phyloP scores from a whole-genome alignment of 2,113 vertebrate species.

The Notechis scutatus region DNA sequence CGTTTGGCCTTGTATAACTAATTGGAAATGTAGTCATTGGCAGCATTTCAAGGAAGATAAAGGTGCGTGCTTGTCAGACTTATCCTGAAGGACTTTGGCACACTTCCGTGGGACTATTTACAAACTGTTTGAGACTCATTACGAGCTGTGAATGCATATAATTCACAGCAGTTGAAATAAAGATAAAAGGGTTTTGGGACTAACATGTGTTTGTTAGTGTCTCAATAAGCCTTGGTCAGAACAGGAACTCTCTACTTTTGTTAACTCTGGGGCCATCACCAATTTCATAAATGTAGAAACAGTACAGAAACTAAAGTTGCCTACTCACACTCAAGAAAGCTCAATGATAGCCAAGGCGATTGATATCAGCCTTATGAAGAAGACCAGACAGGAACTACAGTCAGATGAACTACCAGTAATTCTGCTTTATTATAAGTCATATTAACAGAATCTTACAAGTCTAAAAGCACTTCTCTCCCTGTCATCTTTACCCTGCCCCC shows the following conservation, averaged over 20 bases:
- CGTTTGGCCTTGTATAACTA: too few relatives aligned
- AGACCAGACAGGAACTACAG: not conserved
- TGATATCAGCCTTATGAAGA: not conserved
- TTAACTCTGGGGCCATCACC: not conserved
- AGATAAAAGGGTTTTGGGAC: too few relatives aligned
- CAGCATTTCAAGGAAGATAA: too few relatives aligned
- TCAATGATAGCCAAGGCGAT: not conserved
- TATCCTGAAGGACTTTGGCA: too few relatives aligned
- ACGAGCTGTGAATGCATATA: too few relatives aligned
- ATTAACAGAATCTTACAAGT: not conserved
- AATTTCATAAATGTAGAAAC: not conserved
- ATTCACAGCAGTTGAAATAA: too few relatives aligned
- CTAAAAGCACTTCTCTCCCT: not conserved
- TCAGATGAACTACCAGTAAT: not conserved
- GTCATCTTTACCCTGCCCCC: not conserved
- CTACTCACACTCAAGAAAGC: not conserved
- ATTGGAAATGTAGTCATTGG: too few relatives aligned
- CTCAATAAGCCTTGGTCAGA: too few relatives aligned
- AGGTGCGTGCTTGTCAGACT: too few relatives aligned
- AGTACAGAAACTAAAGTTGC: not conserved
- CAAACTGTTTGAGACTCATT: too few relatives aligned
- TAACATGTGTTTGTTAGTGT: too few relatives aligned
- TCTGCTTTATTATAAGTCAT: not conserved
- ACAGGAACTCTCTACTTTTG: not conserved
- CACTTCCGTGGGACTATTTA: too few relatives aligned